Percentiles rank a stretch among this genome's conserved stretches.
Evolutionary conservation across 2,888 invertebrate genomes (phyloP).

Genomic region (Caenorhabditis sp.): DNA sequence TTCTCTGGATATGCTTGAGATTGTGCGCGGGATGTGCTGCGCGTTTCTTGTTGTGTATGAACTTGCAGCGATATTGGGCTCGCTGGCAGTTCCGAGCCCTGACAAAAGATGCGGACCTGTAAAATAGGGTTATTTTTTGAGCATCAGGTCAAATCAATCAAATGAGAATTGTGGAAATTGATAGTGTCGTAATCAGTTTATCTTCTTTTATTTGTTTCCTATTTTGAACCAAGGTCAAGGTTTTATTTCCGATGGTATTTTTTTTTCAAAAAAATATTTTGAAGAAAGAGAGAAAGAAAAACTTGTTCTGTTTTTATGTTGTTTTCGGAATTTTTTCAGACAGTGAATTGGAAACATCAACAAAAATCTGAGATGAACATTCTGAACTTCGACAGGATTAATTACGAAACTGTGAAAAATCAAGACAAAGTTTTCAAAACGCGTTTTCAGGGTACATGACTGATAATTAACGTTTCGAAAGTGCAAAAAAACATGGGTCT

Average conservation of each 20-base stretch:
- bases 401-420: too few species aligned
- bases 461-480: too few species aligned
- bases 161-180: not conserved
- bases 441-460: too few species aligned
- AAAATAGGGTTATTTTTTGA: too few species aligned
- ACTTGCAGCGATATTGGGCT: constrained; percentile 65
- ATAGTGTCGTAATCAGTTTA: constrained; percentile 20
- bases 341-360: not conserved
- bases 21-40: constrained; percentile 38
- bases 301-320: not conserved
- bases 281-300: not conserved
- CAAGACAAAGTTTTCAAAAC: too few species aligned
- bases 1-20: constrained; percentile 39
- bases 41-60: constrained; percentile 48
- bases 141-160: not conserved
- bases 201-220: constrained; percentile 3
- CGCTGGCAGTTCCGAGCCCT: constrained; percentile 62
- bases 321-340: not conserved
- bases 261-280: not conserved
- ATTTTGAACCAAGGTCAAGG: constrained; percentile 1
- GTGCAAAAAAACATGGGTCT: too few species aligned
- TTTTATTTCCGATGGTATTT: not conserved
- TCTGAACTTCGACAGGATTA: too few species aligned
- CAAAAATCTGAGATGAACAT: too few species aligned
- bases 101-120: constrained; percentile 68